phyloP scores from a whole-genome alignment of 2,113 vertebrate species.

The Promerops cafer region DNA sequence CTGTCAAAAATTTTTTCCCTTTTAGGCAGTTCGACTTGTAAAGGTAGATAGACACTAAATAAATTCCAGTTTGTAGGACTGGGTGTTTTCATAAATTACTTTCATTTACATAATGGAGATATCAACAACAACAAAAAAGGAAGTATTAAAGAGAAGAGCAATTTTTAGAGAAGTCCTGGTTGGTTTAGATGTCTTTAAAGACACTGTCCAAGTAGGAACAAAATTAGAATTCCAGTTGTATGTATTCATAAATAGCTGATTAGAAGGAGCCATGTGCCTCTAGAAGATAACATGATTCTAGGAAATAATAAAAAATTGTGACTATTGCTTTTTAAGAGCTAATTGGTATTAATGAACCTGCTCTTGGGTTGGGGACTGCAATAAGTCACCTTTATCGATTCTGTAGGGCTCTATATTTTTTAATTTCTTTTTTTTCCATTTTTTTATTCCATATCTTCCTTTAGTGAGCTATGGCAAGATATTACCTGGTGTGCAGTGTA shows the following conservation, averaged over 20 bases:
- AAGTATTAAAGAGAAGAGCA: neutral
- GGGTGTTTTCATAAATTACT: neutral
- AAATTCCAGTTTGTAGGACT: neutral
- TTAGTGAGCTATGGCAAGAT: neutral
- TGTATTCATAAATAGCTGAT: neutral
- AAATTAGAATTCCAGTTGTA: neutral
- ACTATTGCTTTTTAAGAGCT: neutral
- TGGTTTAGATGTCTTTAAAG: neutral
- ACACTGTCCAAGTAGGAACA: neutral
- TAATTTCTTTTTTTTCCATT: neutral
- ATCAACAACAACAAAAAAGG: rapidly evolving
- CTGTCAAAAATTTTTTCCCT: neutral
- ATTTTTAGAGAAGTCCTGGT: neutral
- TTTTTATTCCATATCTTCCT: neutral
- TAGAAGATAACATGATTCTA: neutral
- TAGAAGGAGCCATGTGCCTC: neutral
- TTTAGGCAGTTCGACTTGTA: neutral
- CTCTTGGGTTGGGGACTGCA: neutral
- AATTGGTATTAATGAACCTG: neutral
- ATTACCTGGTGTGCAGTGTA: neutral
- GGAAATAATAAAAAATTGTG: neutral
- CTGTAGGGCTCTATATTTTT: neutral
- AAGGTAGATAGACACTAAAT: neutral
- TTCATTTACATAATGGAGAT: neutral
- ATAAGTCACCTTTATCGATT: neutral